Conservation (phyloP, 2,888 invertebrate species). For the Temnothorax ravouxi region DNA sequence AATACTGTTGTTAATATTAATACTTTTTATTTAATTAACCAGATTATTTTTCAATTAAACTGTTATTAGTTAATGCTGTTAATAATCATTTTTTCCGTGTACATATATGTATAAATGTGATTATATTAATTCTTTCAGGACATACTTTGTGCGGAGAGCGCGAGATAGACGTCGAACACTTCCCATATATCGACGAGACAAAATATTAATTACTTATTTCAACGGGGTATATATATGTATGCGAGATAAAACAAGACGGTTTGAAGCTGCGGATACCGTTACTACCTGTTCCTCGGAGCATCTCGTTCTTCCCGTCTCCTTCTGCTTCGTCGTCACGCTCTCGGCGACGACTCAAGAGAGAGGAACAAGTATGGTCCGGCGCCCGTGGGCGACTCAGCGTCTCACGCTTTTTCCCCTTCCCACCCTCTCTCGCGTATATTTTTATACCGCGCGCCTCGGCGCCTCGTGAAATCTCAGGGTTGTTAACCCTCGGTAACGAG, state of each 20-base stretch:
- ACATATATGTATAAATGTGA: background rate
- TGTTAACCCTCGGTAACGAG: slow-evolving; percentile 66
- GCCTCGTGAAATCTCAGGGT: slow-evolving; percentile 65
- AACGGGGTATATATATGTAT: slow-evolving; percentile 49
- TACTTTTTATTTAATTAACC: too few species aligned
- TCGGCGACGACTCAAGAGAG: slow-evolving; percentile 26
- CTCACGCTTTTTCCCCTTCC: slow-evolving; percentile 43
- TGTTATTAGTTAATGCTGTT: too few species aligned
- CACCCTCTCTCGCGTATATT: slow-evolving; percentile 7
- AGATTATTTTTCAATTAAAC: too few species aligned
- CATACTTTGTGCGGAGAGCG: background rate
- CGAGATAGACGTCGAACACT: background rate
- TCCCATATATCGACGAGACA: background rate
- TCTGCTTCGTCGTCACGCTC: slow-evolving; percentile 29
- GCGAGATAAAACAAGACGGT: slow-evolving; percentile 47
- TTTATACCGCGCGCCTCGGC: slow-evolving; percentile 1
- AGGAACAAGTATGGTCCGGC: slow-evolving; percentile 19
- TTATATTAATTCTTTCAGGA: slow-evolving; percentile 9
- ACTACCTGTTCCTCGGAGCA: slow-evolving; percentile 78
- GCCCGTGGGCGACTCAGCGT: slow-evolving; percentile 22
- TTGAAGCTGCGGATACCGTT: slow-evolving; percentile 76
- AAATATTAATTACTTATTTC: slow-evolving; percentile 61
- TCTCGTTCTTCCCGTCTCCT: slow-evolving; percentile 48
- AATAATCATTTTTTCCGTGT: too few species aligned
- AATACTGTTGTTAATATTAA: too few species aligned